Conservation (phyloP, 2,797 vertebrate genomes). For the Danio choprae region DNA sequence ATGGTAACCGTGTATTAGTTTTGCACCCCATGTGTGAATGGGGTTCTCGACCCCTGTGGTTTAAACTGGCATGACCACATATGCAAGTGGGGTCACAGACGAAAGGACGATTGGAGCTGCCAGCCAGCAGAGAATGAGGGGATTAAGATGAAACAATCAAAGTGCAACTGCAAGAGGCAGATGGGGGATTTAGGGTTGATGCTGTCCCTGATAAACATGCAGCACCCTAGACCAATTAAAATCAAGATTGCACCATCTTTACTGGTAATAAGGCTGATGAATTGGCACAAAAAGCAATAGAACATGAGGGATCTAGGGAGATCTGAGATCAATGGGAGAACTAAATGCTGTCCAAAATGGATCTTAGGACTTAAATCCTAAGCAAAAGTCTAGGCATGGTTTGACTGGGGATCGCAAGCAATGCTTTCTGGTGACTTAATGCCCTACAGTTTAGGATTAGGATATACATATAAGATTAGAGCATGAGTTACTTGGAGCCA, state of each 20-base stretch:
- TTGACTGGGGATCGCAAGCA: background rate
- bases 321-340: conserved; percentile 5
- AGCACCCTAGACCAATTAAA: conserved; percentile 45
- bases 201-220: conserved; percentile 40
- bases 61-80: conserved; percentile 32
- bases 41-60: conserved; percentile 22
- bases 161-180: conserved; percentile 63
- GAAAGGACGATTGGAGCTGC: conserved; percentile 5
- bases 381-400: background rate
- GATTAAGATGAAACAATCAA: conserved; percentile 74
- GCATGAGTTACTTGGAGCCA: background rate
- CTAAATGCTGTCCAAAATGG: conserved; percentile 2
- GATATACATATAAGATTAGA: background rate
- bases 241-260: conserved; percentile 27
- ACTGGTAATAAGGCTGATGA: conserved; percentile 38
- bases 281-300: conserved; percentile 6
- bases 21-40: conserved; percentile 13
- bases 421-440: background rate
- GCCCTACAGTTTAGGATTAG: background rate
- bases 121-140: conserved; percentile 57
- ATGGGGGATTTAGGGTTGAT: conserved; percentile 61
- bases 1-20: conserved; percentile 6
- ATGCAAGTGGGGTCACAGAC: conserved; percentile 30
- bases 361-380: background rate
- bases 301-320: conserved; percentile 4